These are phyloP conservation scores for Papilio glaucus DNA, from an alignment of 1,140 invertebrate genomes.

Conservation along the genomic window DNA sequence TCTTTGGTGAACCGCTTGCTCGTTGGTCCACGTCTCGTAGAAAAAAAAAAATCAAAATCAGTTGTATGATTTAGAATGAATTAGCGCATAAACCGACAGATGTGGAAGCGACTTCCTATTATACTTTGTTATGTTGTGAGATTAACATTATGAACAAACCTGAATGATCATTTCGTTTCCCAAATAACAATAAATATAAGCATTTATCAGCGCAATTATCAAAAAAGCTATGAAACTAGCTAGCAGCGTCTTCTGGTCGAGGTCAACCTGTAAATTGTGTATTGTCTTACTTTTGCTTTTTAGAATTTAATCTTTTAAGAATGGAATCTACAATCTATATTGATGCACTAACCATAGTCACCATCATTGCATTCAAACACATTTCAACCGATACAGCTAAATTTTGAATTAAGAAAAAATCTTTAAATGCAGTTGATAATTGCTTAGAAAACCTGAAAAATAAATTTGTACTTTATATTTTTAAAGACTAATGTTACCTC, in stretches of 20 bases:
- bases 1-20: too few relatives aligned
- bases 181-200: constrained; percentile 71
- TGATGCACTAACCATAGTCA: constrained; percentile 58
- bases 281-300: constrained; percentile 8
- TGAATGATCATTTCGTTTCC: constrained; percentile 69
- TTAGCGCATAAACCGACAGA: too few relatives aligned
- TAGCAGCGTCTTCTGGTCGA: constrained; percentile 61
- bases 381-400: constrained; percentile 70
- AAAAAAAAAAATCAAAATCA: too few relatives aligned
- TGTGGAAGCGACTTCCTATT: too few relatives aligned
- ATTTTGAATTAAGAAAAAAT: constrained; percentile 74
- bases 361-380: constrained; percentile 71
- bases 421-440: constrained; percentile 62
- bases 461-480: not conserved
- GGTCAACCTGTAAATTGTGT: constrained; percentile 53
- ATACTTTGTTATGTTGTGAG: too few relatives aligned
- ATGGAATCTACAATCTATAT: constrained; percentile 17
- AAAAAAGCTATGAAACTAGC: constrained; percentile 64
- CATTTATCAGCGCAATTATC: constrained; percentile 60
- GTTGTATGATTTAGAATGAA: too few relatives aligned
- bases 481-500: constrained; percentile 7
- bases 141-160: constrained; percentile 50
- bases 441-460: constrained; percentile 62
- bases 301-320: not conserved
- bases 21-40: too few relatives aligned